Conservation (phyloP, 2,888 invertebrate genomes). For the Hydraecia micacea region DNA sequence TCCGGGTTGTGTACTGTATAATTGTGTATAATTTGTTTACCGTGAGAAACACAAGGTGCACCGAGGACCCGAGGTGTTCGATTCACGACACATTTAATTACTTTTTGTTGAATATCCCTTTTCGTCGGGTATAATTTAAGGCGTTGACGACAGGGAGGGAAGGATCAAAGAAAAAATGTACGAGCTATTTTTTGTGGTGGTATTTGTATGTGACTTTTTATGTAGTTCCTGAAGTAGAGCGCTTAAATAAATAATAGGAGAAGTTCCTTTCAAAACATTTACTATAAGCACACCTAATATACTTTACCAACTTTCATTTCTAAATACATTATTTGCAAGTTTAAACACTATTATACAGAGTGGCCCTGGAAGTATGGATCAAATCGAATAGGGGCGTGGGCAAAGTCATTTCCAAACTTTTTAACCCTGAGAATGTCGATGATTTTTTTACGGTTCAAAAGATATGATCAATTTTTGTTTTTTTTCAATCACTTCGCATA, state of each 20-base stretch:
- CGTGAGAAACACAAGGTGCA: slow-evolving; percentile 66
- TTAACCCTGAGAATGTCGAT: too few species aligned
- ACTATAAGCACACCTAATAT: background rate
- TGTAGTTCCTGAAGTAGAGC: background rate
- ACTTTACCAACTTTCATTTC: too few species aligned
- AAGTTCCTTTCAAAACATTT: background rate
- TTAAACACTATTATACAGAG: too few species aligned
- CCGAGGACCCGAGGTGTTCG: slow-evolving; percentile 60
- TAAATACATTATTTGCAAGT: too few species aligned
- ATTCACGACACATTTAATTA: slow-evolving; percentile 67
- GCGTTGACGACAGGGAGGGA: slow-evolving; percentile 23
- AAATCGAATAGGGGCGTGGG: too few species aligned
- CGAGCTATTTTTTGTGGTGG: slow-evolving; percentile 10
- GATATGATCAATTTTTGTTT: too few species aligned
- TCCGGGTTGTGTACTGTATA: slow-evolving; percentile 62
- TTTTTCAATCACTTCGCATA: too few species aligned
- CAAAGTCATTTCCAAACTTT: too few species aligned
- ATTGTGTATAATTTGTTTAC: slow-evolving; percentile 63
- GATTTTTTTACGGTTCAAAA: too few species aligned
- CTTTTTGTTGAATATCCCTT: slow-evolving; percentile 66
- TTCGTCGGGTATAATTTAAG: slow-evolving; percentile 54
- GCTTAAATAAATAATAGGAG: background rate
- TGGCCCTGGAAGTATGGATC: too few species aligned
- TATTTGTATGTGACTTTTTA: slow-evolving; percentile 5
- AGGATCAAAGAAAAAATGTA: slow-evolving; percentile 38